Evolutionary conservation across 2,797 vertebrate genomes (phyloP).

Genomic region (Thaleichthys pacificus): DNA sequence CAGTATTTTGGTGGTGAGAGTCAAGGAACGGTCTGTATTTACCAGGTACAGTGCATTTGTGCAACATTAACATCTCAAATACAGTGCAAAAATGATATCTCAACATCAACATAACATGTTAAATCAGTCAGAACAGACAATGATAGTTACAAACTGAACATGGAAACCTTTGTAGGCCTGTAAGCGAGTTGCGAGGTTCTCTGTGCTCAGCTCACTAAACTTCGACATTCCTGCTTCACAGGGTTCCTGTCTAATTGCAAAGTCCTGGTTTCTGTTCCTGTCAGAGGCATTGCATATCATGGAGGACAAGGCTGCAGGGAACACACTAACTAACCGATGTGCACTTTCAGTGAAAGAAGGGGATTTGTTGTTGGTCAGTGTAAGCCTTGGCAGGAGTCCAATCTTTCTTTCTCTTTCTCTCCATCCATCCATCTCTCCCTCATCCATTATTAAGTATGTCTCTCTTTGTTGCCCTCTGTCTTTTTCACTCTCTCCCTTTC

Average conservation of each 20-base stretch:
- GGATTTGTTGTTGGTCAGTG: background rate
- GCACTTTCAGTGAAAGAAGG: background rate
- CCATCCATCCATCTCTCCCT: too few relatives aligned
- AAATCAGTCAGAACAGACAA: background rate
- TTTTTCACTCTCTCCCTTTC: too few relatives aligned
- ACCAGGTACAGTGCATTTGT: background rate
- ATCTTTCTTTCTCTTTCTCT: too few relatives aligned
- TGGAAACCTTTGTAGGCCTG: background rate
- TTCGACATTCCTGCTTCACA: constrained; percentile 4
- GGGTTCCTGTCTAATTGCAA: background rate
- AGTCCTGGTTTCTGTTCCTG: background rate
- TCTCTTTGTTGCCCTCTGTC: too few relatives aligned
- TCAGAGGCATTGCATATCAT: too few relatives aligned
- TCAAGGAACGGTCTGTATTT: too few relatives aligned
- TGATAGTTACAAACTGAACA: background rate
- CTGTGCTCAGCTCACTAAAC: background rate
- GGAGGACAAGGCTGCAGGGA: too few relatives aligned
- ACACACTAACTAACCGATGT: background rate
- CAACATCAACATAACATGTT: background rate
- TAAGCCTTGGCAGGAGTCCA: too few relatives aligned
- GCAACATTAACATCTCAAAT: background rate
- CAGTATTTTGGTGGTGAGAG: too few relatives aligned
- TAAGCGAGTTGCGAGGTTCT: too few relatives aligned
- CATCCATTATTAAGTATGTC: too few relatives aligned
- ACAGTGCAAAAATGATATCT: background rate